Conservation (phyloP, 2,888 invertebrate species). For the Silvanus unidentatus region DNA sequence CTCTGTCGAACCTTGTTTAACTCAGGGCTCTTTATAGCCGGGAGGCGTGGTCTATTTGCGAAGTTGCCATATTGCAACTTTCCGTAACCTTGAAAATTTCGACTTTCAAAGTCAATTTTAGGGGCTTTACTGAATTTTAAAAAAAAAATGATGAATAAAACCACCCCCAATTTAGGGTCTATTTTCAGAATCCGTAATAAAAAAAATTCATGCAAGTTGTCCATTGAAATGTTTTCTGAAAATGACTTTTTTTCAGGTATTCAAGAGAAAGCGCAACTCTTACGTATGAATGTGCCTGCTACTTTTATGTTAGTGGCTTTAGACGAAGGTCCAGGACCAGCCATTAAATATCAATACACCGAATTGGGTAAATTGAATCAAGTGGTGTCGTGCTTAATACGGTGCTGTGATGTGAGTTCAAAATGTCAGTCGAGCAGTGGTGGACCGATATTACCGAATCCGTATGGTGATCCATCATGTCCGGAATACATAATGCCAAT, state of each 20-base stretch:
- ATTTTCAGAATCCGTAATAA: too few relatives aligned
- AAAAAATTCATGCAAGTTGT: too few relatives aligned
- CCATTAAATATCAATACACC: conserved; percentile 93
- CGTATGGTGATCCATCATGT: conserved; percentile 62
- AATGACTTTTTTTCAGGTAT: conserved; percentile 51
- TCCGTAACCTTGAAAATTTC: too few relatives aligned
- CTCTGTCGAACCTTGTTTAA: too few relatives aligned
- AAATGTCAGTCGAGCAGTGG: conserved; percentile 52
- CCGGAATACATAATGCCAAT: conserved; percentile 61
- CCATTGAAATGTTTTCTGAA: conserved; percentile 23
- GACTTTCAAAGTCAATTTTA: too few relatives aligned
- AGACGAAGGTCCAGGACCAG: conserved; percentile 87
- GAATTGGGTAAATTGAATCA: conserved; percentile 92
- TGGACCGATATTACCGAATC: conserved; percentile 62
- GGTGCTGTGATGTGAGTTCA: conserved; percentile 81
- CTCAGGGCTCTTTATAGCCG: too few relatives aligned
- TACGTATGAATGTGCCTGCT: conserved; percentile 79
- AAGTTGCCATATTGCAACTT: too few relatives aligned
- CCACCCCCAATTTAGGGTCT: too few relatives aligned
- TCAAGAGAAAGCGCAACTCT: conserved; percentile 57
- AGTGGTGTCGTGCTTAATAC: conserved; percentile 79
- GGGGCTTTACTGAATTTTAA: too few relatives aligned
- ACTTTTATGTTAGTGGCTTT: conserved; percentile 86
- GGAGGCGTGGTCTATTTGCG: too few relatives aligned
- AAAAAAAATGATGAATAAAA: too few relatives aligned